Evolutionary conservation across 2,113 vertebrate species (phyloP), one percentile per base, ranked within the genome.

Genomic region (Erpornis zantholeuca): DNA sequence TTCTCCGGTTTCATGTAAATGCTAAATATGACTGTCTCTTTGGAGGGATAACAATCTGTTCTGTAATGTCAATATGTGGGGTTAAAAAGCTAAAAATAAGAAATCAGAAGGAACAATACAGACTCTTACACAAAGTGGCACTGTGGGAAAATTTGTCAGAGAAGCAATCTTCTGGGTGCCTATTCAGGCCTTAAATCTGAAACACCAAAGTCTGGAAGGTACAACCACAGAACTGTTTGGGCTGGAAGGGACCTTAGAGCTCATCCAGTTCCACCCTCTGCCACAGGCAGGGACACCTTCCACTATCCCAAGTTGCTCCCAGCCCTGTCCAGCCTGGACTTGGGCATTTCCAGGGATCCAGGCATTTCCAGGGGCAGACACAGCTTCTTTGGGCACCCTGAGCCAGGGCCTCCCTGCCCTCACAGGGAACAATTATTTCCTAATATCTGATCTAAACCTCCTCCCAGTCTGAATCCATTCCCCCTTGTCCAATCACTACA

Each of bases 271-370:
- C 28, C 38, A 24, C 1, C 4, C 13, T 5, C 16, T 38, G 13
- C 27, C n/a, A 28, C 7, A 17, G 15, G 0, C 35, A 77, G 36
- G 17, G 15, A 15, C 28, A 45, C 0, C 5, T 77, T 18, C 9
- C 25, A 25, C 9, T 7, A 1, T 1, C 47, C 21, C 21, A 60
- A 23, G 20, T 0, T 31, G 4, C 17, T 88, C 10, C 23, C 49
- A 78, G 11, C 6, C 18, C 31, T 0, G 0, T 54, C 33, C 28
- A 90, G 0, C 5, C 31, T 82, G 70, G 15, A 17, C 25, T 54
- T 33, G 36, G 47, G 10, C 12, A 31, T 20, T 82, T 14, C 5
- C 38, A 56, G 6, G 7, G 45, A 70, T 21, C 40, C 40, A n/a
- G n/a, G n/a, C n/a, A n/a, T n/a, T n/a, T n/a, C n/a, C n/a, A 42